A percentile compares a stretch with the other conserved stretches of the same genome.
phyloP scores from a whole-genome alignment of 2,113 vertebrate species.

The Nipponia nippon region DNA sequence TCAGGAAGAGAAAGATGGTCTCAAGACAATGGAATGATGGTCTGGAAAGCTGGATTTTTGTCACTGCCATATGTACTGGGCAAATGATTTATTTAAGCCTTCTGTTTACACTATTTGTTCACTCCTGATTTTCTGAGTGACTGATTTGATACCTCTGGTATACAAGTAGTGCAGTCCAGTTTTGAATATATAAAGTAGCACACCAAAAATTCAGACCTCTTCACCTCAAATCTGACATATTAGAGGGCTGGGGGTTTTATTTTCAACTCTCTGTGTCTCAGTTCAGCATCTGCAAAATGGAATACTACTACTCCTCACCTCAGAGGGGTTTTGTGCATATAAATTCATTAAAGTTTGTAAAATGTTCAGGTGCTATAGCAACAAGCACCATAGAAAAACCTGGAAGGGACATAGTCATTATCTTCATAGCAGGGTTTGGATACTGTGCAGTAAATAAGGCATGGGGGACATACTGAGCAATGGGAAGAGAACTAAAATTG shows the following conservation, averaged over 20 bases:
- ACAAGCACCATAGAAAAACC: constrained; percentile 3
- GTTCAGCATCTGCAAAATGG: constrained; percentile 1
- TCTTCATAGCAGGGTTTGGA: constrained; percentile 36
- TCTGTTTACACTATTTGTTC: background rate
- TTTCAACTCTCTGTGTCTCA: background rate
- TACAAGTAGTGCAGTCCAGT: background rate
- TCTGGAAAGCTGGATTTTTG: background rate
- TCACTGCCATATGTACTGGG: background rate
- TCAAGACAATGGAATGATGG: background rate
- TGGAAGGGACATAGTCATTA: constrained; percentile 49
- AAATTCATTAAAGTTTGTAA: constrained; percentile 53
- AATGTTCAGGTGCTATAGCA: constrained; percentile 54
- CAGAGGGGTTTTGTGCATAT: background rate
- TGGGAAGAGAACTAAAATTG: constrained; percentile 45
- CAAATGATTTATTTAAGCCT: background rate
- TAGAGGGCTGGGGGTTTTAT: background rate
- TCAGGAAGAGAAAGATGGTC: background rate
- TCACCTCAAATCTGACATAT: background rate
- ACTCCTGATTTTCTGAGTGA: background rate
- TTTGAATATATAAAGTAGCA: background rate
- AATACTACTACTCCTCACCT: background rate
- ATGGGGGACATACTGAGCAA: constrained; percentile 45
- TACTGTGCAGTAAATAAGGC: constrained; percentile 46
- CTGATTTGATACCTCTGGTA: background rate
- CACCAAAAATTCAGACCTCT: background rate